A percentile compares a stretch with the other conserved stretches of the same genome.
These are phyloP conservation scores for Ectropis crepuscularia DNA, from an alignment of 2,888 invertebrate genomes.

Conservation along the genomic window DNA sequence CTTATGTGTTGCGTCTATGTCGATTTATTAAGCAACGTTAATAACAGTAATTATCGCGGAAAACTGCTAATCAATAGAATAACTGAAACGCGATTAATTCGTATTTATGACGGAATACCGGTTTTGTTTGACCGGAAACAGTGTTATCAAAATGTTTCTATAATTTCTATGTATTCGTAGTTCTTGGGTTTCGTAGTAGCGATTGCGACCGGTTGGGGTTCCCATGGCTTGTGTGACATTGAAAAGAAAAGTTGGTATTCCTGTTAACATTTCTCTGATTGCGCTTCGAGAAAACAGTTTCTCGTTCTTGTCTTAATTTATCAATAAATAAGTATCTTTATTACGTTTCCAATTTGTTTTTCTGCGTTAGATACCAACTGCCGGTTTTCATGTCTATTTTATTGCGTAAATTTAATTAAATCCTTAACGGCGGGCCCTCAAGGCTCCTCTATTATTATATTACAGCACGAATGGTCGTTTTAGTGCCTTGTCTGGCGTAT, in stretches of 20 bases:
- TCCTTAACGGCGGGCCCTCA: conserved; percentile 16
- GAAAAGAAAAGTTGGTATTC: conserved; percentile 30
- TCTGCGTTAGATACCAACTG: not conserved
- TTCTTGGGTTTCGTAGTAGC: conserved; percentile 25
- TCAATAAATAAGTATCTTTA: not conserved
- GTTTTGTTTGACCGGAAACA: conserved; percentile 52
- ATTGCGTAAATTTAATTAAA: conserved; percentile 25
- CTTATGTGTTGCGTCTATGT: conserved; percentile 33
- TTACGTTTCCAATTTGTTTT: conserved; percentile 14
- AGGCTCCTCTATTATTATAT: conserved; percentile 27
- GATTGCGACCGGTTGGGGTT: conserved; percentile 19
- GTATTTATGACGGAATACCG: conserved; percentile 43
- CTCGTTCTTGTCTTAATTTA: not conserved
- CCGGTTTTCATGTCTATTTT: conserved; percentile 21
- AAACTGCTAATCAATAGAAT: conserved; percentile 42
- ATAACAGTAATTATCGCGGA: conserved; percentile 43
- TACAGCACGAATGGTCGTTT: conserved; percentile 25
- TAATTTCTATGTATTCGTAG: conserved; percentile 32
- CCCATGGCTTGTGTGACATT: conserved; percentile 26
- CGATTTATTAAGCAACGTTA: conserved; percentile 38
- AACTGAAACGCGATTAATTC: conserved; percentile 43
- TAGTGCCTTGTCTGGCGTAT: conserved; percentile 14
- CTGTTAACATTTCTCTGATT: conserved; percentile 25
- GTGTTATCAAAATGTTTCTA: conserved; percentile 44
- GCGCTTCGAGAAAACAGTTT: not conserved